Conservation (phyloP, 1,140 invertebrate genomes). For the Chionoecetes opilio region DNA sequence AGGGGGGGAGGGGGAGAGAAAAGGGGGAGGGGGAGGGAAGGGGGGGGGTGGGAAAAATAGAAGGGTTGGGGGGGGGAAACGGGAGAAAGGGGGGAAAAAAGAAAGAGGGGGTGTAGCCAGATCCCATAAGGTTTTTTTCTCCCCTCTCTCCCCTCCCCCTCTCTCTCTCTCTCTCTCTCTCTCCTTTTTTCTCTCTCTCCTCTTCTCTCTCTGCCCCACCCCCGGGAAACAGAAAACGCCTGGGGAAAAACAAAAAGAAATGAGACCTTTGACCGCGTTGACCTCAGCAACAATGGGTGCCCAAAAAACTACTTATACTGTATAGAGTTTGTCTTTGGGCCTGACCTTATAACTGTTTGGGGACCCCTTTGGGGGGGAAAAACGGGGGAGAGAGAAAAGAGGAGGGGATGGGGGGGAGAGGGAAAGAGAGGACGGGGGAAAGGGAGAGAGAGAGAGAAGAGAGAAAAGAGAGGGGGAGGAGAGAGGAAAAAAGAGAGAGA, state of each 20-base stretch:
- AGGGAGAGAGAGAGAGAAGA: neutral
- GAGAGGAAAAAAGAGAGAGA: neutral
- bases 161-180: conserved; percentile 5
- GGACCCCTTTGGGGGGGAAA: neutral
- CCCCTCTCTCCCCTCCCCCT: conserved; percentile 23
- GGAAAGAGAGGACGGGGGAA: neutral
- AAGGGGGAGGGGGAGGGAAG: too few species aligned
- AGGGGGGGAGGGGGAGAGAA: neutral
- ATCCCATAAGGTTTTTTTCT: neutral
- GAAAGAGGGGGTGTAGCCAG: neutral
- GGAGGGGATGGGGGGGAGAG: neutral
- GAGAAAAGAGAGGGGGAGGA: too few species aligned
- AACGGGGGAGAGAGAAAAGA: neutral
- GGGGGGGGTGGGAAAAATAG: neutral
- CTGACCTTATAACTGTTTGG: neutral
- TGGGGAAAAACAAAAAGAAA: neutral
- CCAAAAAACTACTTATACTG: too few species aligned
- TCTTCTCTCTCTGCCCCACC: neutral
- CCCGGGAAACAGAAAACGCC: neutral
- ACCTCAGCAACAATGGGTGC: conserved; percentile 15
- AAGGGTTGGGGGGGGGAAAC: neutral
- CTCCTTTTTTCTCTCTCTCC: neutral
- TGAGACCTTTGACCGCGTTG: neutral
- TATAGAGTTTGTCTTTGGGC: too few species aligned
- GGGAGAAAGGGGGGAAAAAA: neutral